Evolutionary conservation across 1,140 invertebrate species (phyloP), one percentile per base, ranked within the genome.

Genomic region (Aphelenchoides besseyi): DNA sequence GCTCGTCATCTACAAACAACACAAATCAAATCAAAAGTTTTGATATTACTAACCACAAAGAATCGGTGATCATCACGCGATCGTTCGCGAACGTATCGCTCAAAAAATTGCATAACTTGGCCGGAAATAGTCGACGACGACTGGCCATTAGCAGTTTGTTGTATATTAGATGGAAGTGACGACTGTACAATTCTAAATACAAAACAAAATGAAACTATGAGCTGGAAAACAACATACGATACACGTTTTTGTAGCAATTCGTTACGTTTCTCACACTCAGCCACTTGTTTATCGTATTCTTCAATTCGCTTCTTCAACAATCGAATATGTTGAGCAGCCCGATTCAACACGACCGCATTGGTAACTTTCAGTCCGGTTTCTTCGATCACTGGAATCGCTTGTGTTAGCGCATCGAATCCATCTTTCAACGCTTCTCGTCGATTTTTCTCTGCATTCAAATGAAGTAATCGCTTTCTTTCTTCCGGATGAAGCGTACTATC

Each of bases 371-470:
- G 41, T 33, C 76, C 76, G 16, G 76, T 68, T 64, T 78, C 69
- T 53, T 78, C 76, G 16, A 78, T 69, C 23, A 71, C 78, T 3
- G 76, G 76, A 57, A 78, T 78, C 12, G 73, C 67, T 12, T 73
- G 30, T 30, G 73, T 69, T 29, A 78, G 54, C 41, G 55, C 41
- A 32, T 78, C 76, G 52, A 78, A 78, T 12, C 76, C 76, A 36
- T 78, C 76, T 41, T 78, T 78, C 12, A 78, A 63, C 2, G 76
- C 76, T 28, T 36, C 68, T 84, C 95, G 89, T 35, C 96, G 89
- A 85, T 98, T 98, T 87, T 98, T 95, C 85, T 99, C 96, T 0
- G 95, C 94, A 85, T 97, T 94, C 71, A 96, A 92, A 85, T 98
- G 95, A 32, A 92, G 85, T 18, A 86, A 72, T 54, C 87, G 79